phyloP scores from a whole-genome alignment of 1,140 invertebrate species.

The Hestina assimilis region DNA sequence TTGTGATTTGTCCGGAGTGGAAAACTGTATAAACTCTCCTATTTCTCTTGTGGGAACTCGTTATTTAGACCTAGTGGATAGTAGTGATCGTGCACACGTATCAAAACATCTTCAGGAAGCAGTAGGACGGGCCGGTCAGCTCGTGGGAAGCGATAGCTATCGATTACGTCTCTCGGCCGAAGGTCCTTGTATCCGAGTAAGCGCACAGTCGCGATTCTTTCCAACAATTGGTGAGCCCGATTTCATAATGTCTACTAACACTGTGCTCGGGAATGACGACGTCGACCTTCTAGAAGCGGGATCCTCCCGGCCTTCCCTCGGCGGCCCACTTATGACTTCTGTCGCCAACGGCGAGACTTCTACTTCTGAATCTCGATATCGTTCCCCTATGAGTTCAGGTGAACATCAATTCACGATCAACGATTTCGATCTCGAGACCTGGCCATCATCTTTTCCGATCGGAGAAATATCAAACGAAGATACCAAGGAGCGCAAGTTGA shows the following conservation, averaged over 20 bases:
- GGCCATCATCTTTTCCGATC: constrained; percentile 50
- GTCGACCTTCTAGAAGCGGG: constrained; percentile 65
- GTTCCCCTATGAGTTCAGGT: constrained; percentile 48
- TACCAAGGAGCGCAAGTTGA: constrained; percentile 58
- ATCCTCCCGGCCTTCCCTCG: constrained; percentile 64
- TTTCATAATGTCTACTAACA: constrained; percentile 95
- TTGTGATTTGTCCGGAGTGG: constrained; percentile 69
- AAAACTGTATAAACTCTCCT: constrained; percentile 57
- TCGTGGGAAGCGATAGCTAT: constrained; percentile 87
- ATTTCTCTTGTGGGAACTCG: constrained; percentile 81
- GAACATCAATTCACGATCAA: constrained; percentile 61
- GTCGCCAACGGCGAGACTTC: constrained; percentile 80
- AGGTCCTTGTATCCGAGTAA: constrained; percentile 86
- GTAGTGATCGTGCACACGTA: constrained; percentile 85
- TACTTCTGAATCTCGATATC: constrained; percentile 44
- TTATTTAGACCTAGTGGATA: constrained; percentile 89
- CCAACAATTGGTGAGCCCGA: constrained; percentile 85
- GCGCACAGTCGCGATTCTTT: constrained; percentile 93
- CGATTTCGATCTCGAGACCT: constrained; percentile 81
- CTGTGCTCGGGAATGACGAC: constrained; percentile 83
- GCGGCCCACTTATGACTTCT: constrained; percentile 83
- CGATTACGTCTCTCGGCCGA: constrained; percentile 86
- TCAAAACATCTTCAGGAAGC: constrained; percentile 87
- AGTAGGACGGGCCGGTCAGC: constrained; percentile 79
- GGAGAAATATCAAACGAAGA: constrained; percentile 55